These are phyloP conservation scores for Ashinkailepas kermadecensis DNA, from an alignment of 2,888 invertebrate genomes.

Conservation along the genomic window DNA sequence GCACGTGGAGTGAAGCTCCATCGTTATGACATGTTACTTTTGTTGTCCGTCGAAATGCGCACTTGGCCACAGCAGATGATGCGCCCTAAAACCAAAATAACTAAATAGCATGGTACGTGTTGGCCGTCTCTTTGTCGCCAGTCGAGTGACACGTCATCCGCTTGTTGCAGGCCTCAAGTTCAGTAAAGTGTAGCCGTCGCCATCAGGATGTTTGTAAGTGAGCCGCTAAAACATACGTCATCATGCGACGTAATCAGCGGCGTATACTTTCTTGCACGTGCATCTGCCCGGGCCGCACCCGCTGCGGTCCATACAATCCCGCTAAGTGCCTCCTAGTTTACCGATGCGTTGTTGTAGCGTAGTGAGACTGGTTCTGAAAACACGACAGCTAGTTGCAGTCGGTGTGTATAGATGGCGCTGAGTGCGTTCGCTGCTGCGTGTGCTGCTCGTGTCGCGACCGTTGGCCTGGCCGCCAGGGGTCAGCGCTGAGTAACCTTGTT, in stretches of 20 bases:
- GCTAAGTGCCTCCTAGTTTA: slow-evolving; percentile 22
- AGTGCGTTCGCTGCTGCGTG: neutral
- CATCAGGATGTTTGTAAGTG: neutral
- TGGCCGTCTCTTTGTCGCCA: neutral
- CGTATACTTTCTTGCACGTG: neutral
- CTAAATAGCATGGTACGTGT: too few species aligned
- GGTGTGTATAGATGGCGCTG: neutral
- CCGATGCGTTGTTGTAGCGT: slow-evolving; percentile 1
- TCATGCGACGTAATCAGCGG: neutral
- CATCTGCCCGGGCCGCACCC: neutral
- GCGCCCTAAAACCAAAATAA: too few species aligned
- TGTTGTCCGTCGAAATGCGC: too few species aligned
- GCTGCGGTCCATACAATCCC: neutral
- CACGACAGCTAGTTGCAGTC: neutral
- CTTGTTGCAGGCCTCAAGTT: slow-evolving; percentile 55
- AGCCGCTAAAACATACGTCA: neutral
- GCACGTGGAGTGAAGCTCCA: too few species aligned
- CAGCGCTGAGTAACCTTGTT: neutral
- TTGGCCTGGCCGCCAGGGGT: neutral
- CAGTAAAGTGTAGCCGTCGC: slow-evolving; percentile 57
- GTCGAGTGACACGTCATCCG: neutral
- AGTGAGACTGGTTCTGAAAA: neutral
- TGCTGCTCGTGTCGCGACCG: neutral
- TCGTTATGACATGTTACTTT: too few species aligned
- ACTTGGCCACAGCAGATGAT: too few species aligned